A percentile compares a stretch with the other conserved stretches of the same genome.
Evolutionary conservation across 2,797 vertebrate genomes (phyloP).

Genomic region (Ceryle rudis): DNA sequence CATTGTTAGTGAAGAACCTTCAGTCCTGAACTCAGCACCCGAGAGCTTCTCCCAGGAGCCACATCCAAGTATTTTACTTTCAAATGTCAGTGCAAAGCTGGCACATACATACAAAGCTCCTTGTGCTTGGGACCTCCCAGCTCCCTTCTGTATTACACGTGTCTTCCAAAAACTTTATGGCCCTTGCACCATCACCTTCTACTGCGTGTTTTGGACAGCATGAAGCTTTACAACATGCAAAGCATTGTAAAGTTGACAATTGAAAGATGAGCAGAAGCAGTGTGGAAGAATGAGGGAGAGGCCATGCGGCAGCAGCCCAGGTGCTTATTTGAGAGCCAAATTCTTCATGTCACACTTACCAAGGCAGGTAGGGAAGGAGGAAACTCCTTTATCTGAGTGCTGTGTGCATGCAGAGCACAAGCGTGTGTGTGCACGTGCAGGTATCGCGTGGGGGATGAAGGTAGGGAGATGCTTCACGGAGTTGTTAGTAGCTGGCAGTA

Average conservation of each 20-base stretch:
- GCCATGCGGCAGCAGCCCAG: background rate
- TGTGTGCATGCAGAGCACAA: background rate
- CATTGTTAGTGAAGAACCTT: accelerated
- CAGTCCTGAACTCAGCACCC: background rate
- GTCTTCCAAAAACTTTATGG: background rate
- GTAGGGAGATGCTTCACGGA: background rate
- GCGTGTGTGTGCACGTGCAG: background rate
- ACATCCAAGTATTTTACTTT: background rate
- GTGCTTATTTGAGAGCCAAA: background rate
- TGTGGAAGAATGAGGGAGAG: background rate
- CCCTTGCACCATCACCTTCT: background rate
- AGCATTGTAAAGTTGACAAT: background rate
- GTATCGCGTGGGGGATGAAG: background rate
- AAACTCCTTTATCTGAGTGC: background rate
- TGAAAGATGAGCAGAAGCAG: background rate
- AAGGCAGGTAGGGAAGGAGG: background rate
- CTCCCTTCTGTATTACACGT: accelerated
- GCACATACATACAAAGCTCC: accelerated
- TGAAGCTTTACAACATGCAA: accelerated
- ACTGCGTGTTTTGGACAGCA: accelerated
- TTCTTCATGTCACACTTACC: background rate
- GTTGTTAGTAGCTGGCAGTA: background rate
- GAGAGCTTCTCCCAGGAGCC: background rate
- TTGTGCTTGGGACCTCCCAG: accelerated
- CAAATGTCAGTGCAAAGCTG: background rate